These are phyloP conservation scores for Lepidochitona cinerea DNA, from an alignment of 2,888 invertebrate species.

Conservation along the genomic window DNA sequence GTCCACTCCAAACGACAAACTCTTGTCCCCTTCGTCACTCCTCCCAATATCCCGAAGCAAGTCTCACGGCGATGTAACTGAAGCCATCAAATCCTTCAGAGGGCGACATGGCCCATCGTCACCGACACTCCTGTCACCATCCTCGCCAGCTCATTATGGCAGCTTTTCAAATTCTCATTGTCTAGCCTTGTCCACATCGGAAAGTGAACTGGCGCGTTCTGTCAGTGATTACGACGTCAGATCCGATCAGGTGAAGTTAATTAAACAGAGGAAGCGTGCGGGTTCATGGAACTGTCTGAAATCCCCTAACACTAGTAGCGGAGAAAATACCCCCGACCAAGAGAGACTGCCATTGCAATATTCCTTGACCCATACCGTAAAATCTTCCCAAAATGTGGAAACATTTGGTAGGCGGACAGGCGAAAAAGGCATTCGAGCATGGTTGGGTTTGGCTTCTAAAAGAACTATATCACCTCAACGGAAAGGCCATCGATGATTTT, in stretches of 20 bases:
- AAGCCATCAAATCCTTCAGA: background rate
- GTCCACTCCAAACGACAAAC: background rate
- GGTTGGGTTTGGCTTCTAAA: background rate
- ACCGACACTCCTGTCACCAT: background rate
- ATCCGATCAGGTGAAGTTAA: background rate
- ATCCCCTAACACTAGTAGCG: background rate
- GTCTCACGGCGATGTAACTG: background rate
- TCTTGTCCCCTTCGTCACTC: background rate
- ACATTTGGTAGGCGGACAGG: background rate
- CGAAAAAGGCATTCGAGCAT: background rate
- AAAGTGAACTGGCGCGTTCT: background rate
- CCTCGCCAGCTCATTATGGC: background rate
- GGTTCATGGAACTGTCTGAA: conserved; percentile 2
- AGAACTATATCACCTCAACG: background rate
- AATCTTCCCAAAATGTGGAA: background rate
- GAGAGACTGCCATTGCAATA: background rate
- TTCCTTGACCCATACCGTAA: background rate
- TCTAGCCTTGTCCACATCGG: background rate
- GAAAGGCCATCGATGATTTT: background rate
- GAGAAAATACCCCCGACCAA: background rate
- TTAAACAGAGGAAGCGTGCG: background rate
- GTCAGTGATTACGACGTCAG: conserved; percentile 1
- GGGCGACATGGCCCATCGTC: background rate
- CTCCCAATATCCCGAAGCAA: background rate
- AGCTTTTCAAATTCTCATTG: background rate